These are phyloP conservation scores for Tethya wilhelma DNA, from an alignment of 37 sponge, comb jelly and placozoan species.

Conservation along the genomic window DNA sequence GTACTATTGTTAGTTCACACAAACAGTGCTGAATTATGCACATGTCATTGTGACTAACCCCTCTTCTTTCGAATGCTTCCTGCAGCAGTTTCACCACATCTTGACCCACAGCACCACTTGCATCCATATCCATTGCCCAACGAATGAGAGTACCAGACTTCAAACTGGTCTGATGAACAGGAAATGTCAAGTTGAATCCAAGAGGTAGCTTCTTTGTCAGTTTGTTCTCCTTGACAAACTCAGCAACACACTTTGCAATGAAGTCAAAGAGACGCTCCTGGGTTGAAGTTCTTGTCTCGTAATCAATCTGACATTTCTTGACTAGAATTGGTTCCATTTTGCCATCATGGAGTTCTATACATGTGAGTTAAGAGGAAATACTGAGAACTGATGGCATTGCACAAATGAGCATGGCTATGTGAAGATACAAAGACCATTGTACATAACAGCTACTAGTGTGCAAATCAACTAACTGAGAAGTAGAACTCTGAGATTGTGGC, in stretches of 20 bases:
- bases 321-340: conserved; percentile 6
- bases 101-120: conserved; percentile 70
- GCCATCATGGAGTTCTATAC: conserved; percentile 16
- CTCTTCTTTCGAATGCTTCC: conserved; percentile 77
- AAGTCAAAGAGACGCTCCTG: conserved; percentile 88
- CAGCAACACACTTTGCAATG: conserved; percentile 74
- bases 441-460: no score
- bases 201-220: conserved; percentile 77
- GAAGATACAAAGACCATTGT: no score
- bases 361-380: not conserved
- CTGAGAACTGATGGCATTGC: no score
- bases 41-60: no score
- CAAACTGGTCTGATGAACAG: conserved; percentile 85
- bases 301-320: conserved; percentile 29
- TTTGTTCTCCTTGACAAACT: conserved; percentile 67
- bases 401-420: no score
- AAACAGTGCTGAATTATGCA: no score
- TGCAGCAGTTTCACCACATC: conserved; percentile 80
- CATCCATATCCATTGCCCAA: conserved; percentile 93
- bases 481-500: conserved; percentile 95
- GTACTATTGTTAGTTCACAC: no score
- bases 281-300: conserved; percentile 61
- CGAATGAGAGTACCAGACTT: conserved; percentile 60
- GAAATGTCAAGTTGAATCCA: conserved; percentile 97
- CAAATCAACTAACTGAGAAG: conserved; percentile 40